A percentile compares a stretch with the other conserved stretches of the same genome.
phyloP scores from a whole-genome alignment of 2,888 invertebrate species.

The Drosophila merina region DNA sequence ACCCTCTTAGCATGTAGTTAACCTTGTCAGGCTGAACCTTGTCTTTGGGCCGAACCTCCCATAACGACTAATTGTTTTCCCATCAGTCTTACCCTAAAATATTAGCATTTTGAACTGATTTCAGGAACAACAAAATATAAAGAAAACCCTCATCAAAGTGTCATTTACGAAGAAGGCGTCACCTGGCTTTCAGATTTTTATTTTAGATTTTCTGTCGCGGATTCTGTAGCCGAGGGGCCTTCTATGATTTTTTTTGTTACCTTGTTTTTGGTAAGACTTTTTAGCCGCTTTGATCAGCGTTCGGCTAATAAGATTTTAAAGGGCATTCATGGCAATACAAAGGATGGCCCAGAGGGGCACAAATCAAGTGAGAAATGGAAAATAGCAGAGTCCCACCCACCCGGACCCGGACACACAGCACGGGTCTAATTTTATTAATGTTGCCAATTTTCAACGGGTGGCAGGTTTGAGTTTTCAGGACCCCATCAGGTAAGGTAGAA shows the following conservation, averaged over 20 bases:
- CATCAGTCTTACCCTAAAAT: constrained; percentile 5
- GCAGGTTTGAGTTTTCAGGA: constrained; percentile 17
- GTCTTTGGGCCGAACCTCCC: background rate
- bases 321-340: constrained; percentile 35
- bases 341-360: constrained; percentile 23
- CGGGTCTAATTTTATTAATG: constrained; percentile 79
- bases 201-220: constrained; percentile 12
- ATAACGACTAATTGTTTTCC: constrained; percentile 21
- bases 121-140: background rate
- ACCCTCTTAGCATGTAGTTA: background rate
- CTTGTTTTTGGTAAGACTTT: constrained; percentile 15
- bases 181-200: constrained; percentile 28
- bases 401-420: background rate
- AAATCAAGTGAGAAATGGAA: constrained; percentile 53
- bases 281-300: constrained; percentile 60
- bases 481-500: constrained; percentile 12
- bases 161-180: constrained; percentile 51
- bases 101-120: constrained; percentile 8
- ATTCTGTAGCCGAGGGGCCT: constrained; percentile 20
- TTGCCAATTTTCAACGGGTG: constrained; percentile 70
- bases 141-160: constrained; percentile 55
- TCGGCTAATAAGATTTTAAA: constrained; percentile 67
- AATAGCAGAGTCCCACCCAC: constrained; percentile 17
- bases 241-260: background rate
- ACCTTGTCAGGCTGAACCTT: background rate